phyloP scores from a whole-genome alignment of 2,797 vertebrate species.

The Neostethus bicornis region DNA sequence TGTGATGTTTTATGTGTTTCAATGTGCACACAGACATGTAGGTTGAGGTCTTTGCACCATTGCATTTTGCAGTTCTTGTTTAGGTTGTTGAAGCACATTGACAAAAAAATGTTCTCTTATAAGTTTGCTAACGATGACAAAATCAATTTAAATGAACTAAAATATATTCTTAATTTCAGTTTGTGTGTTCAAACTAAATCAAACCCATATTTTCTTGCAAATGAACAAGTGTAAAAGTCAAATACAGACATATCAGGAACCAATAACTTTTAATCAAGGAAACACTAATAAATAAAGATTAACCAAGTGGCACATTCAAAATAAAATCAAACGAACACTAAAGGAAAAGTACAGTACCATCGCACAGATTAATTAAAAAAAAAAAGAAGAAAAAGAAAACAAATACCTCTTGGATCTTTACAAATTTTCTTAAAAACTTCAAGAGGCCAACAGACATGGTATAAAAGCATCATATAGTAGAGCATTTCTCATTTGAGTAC shows the following conservation, averaged over 20 bases:
- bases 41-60: conserved; percentile 25
- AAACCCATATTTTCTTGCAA: conserved; percentile 27
- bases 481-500: conserved; percentile 72
- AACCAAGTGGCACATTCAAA: conserved; percentile 75
- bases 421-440: conserved; percentile 78
- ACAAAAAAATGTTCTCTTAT: conserved; percentile 50
- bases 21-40: conserved; percentile 25
- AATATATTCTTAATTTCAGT: background rate
- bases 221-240: conserved; percentile 17
- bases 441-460: conserved; percentile 79
- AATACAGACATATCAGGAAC: conserved; percentile 55
- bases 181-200: conserved; percentile 18
- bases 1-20: background rate
- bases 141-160: conserved; percentile 42
- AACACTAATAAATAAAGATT: conserved; percentile 81
- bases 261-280: conserved; percentile 78
- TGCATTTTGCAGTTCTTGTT: conserved; percentile 64
- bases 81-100: conserved; percentile 33
- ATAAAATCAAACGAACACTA: conserved; percentile 72
- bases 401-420: conserved; percentile 64
- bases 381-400: conserved; percentile 22
- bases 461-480: conserved; percentile 79
- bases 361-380: conserved; percentile 70
- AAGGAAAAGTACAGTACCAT: conserved; percentile 70
- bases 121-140: conserved; percentile 43